Evolutionary conservation across 1,140 invertebrate genomes (phyloP), one percentile per base, ranked within the genome.

Genomic region (Araneus ventricosus): DNA sequence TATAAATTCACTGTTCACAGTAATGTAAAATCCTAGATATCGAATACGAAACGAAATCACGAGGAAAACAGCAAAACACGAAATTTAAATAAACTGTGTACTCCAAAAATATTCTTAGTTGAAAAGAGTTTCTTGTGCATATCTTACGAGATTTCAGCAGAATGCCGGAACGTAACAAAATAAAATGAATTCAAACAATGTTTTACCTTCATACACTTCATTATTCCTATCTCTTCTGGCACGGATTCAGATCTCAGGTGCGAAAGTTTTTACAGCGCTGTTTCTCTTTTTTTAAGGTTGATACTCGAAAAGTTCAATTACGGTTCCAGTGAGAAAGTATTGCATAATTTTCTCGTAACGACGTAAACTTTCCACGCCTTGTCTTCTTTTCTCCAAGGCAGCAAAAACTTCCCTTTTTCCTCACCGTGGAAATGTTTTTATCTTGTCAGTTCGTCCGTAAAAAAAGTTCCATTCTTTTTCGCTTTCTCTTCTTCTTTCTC

Each of bases 321-420:
- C 86, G 34, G 37, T 88, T 39, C 27, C 24, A 45, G 34, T n/a
- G 39, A 75, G 52, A 79, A 57, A 52, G 30, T 37, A 41, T 79
- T 79, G 88, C 88, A 89, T 89, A 89, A 89, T 89, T 89, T 89
- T 57, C 63, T 89, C 67, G 37, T 89, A 89, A 89, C 88, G 41
- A 89, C 63, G 67, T 79, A 52, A 79, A 89, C 41, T 79, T 89
- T n/a, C 20, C 24, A 30, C 24, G 37, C 22, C n/a, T 57, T 30
- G 24, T 57, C 67, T 89, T 80, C 70, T 57, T 75, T 39, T 86
- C n/a, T 67, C 7, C n/a, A 88, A 6, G 20, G 86, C 30, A 20
- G 70, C 27, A 75, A 75, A 75, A 75, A 75, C 80, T 84, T 84
- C 45, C 41, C 27, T 84, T 87, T 87, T 45, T 27, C 27, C 45